These are phyloP conservation scores for Lonchura striata DNA, from an alignment of 2,113 vertebrate genomes.

Conservation along the genomic window DNA sequence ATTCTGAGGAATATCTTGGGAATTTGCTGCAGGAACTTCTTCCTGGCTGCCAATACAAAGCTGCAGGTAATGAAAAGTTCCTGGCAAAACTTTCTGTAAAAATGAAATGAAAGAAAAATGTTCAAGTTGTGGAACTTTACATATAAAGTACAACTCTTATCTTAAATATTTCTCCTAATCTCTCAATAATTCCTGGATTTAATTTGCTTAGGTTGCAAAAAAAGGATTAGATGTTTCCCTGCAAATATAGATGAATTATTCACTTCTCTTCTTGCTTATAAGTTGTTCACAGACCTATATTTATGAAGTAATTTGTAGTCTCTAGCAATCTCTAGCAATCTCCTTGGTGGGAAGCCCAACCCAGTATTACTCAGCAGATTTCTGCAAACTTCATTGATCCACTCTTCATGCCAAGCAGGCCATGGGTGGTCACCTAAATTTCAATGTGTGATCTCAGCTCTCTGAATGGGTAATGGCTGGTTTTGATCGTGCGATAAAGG, in stretches of 20 bases:
- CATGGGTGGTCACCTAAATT: neutral
- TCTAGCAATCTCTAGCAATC: neutral
- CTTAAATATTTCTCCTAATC: neutral
- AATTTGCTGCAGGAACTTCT: neutral
- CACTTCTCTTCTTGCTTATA: neutral
- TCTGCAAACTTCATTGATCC: neutral
- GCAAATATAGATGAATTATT: constrained; percentile 24
- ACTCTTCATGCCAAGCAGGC: neutral
- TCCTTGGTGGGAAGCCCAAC: neutral
- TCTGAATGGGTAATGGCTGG: neutral
- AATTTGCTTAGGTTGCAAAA: neutral
- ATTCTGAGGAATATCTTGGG: neutral
- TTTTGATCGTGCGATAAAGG: neutral
- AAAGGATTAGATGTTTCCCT: neutral
- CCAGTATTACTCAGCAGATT: neutral
- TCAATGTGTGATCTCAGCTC: neutral
- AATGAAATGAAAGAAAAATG: neutral
- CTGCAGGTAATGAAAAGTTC: neutral
- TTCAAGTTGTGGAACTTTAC: neutral
- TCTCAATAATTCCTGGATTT: neutral
- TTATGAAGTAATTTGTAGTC: neutral
- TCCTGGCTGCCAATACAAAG: neutral
- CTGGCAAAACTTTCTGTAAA: neutral
- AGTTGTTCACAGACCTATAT: neutral
- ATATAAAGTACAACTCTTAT: neutral